Base-by-base conservation (phyloP, 2,113 vertebrate species). In the Brachypodius melanocephalos region DNA sequence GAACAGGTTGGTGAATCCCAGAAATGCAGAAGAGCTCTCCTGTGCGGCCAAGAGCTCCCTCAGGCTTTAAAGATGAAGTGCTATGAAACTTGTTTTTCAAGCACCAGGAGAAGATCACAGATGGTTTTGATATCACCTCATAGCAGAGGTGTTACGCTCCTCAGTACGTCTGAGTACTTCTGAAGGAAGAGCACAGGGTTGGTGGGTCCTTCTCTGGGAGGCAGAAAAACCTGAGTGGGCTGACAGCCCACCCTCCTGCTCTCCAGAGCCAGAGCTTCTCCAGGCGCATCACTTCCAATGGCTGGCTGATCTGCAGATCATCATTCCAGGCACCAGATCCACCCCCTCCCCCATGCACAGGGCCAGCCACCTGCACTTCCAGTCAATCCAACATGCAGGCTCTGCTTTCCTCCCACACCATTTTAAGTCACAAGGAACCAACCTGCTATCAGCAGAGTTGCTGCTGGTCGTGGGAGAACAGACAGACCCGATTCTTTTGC, bases 221-320 rank as follows among this genome's bases (percentile, higher is more conserved):
- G 36, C 21, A 66, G 20, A 40, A 42, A 62, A 85, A 62, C 42
- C 59, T 17, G 46, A 62, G 29, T 1, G 58, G 38, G 14, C 36
- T 65, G 76, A 83, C 1, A 80, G 8, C 14, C n/a, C 32, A 42
- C 4, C 10, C 32, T 83, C 20, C 67, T 46, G 46, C 32, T n/a
- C 42, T 19, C 34, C 51, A 42, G 51, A 69, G 20, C 14, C 34
- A 59, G 13, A 84, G 51, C 49, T 66, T 42, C 42, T 51, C 34
- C 3, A 2, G 32, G 46, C 4, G 0, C 57, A 58, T 17, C 0
- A 0, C 28, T 29, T 6, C 31, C 31, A 49, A 57, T 9, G 19
- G 36, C 49, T 48, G 28, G 12, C 26, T 76, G 71, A 28, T 36
- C 57, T 63, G 43, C 52, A 86, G 62, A 71, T 67, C 89, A 31